phyloP scores from a whole-genome alignment of 2,797 vertebrate species.

The Falco novaeseelandiae region DNA sequence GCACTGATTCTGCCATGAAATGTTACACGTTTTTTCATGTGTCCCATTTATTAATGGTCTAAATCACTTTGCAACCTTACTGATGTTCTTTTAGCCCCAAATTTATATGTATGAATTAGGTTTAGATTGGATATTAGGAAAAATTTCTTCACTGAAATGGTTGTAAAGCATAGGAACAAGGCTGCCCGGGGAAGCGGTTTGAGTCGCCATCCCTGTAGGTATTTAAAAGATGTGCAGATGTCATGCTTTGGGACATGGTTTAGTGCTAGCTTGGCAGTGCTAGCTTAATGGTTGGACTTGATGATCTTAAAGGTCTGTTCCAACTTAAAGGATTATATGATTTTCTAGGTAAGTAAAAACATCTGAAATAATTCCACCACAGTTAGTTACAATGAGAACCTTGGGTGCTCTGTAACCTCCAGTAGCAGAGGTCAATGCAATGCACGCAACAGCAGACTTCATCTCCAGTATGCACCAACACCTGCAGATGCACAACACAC shows the following conservation, averaged over 20 bases:
- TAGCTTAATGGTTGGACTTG: too few species aligned
- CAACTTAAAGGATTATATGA: neutral
- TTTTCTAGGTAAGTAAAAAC: neutral
- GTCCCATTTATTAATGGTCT: neutral
- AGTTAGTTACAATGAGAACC: neutral
- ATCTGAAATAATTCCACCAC: neutral
- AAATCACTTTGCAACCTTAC: neutral
- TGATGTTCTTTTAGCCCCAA: neutral
- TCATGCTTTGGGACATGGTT: too few species aligned
- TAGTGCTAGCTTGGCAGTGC: too few species aligned
- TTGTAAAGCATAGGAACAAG: too few species aligned
- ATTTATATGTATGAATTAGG: neutral
- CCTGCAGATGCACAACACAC: neutral
- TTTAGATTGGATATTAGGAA: too few species aligned
- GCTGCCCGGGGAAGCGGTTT: too few species aligned
- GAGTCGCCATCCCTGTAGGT: too few species aligned
- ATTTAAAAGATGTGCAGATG: too few species aligned
- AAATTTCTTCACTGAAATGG: too few species aligned
- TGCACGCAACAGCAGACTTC: neutral
- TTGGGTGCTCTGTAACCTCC: neutral
- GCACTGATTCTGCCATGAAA: neutral
- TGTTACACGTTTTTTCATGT: neutral
- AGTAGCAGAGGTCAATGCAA: neutral
- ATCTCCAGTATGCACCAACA: neutral
- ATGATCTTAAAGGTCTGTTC: too few species aligned